These are phyloP conservation scores for Tachystola acroxantha DNA, from an alignment of 2,888 invertebrate genomes.

Conservation along the genomic window DNA sequence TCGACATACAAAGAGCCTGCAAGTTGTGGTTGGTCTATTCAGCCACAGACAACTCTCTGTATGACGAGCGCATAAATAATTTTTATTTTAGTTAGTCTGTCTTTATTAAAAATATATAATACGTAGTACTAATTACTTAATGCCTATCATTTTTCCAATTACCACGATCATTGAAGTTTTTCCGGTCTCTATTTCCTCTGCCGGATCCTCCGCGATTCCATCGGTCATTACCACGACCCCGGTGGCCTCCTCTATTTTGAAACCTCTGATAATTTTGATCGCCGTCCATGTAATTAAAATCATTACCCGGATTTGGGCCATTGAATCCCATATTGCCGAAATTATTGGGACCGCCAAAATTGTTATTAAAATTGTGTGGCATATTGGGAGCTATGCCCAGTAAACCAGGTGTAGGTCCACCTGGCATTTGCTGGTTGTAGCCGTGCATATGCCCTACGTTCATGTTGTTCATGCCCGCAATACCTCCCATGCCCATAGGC, in stretches of 20 bases:
- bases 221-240: constrained; percentile 64
- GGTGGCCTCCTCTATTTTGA: constrained; percentile 60
- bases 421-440: constrained; percentile 61
- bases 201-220: constrained; percentile 64
- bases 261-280: constrained; percentile 64
- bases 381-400: constrained; percentile 78
- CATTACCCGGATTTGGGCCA: constrained; percentile 57
- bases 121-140: too few relatives aligned
- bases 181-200: constrained; percentile 66
- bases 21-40: too few relatives aligned
- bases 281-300: constrained; percentile 62
- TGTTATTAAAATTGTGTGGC: constrained; percentile 67
- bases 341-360: constrained; percentile 57
- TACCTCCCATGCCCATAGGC: constrained; percentile 66
- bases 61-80: too few relatives aligned
- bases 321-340: constrained; percentile 66
- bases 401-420: constrained; percentile 73
- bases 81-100: too few relatives aligned
- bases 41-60: too few relatives aligned
- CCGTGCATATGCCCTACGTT: constrained; percentile 60
- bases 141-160: constrained; percentile 76
- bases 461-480: constrained; percentile 61
- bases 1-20: too few relatives aligned
- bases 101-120: too few relatives aligned
- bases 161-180: constrained; percentile 71